phyloP scores from a whole-genome alignment of 2,797 vertebrate species.

The Notolepis coatsorum region DNA sequence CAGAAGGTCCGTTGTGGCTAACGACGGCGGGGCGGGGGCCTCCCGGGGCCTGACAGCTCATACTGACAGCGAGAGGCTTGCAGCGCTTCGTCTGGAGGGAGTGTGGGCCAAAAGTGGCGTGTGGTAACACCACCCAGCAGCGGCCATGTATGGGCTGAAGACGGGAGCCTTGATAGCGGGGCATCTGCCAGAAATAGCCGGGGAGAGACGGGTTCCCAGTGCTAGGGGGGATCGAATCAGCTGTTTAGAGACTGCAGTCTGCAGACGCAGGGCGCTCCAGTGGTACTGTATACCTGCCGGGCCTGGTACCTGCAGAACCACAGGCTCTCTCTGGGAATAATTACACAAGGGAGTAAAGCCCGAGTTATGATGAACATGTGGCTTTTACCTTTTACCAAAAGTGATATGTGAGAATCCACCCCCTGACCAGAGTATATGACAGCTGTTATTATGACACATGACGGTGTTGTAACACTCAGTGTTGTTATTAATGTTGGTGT shows the following conservation, averaged over 20 bases:
- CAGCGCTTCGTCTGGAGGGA: slow-evolving; percentile 39
- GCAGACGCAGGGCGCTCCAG: slow-evolving; percentile 18
- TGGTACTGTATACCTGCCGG: slow-evolving; percentile 13
- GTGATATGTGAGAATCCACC: background rate
- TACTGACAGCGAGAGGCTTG: slow-evolving; percentile 37
- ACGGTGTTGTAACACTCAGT: slow-evolving; percentile 36
- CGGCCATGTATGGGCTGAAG: slow-evolving; percentile 84
- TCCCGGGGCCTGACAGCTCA: slow-evolving; percentile 27
- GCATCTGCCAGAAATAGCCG: slow-evolving; percentile 85
- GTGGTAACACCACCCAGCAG: slow-evolving; percentile 76
- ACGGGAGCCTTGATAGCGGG: slow-evolving; percentile 61
- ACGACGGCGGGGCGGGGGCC: slow-evolving; percentile 21
- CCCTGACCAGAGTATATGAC: slow-evolving; percentile 5
- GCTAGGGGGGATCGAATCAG: slow-evolving; percentile 68
- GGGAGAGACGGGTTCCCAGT: slow-evolving; percentile 47
- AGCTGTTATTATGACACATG: slow-evolving; percentile 48
- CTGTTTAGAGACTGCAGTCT: slow-evolving; percentile 53
- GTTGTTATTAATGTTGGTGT: background rate
- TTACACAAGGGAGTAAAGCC: background rate
- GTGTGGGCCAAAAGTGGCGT: slow-evolving; percentile 56
- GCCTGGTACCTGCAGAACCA: slow-evolving; percentile 18
- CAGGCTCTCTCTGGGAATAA: background rate
- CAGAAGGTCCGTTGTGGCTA: slow-evolving; percentile 37
- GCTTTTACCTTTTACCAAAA: background rate
- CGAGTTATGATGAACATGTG: background rate